Base-by-base conservation (phyloP, 2,888 invertebrate genomes). In the Dryococelus australis region DNA sequence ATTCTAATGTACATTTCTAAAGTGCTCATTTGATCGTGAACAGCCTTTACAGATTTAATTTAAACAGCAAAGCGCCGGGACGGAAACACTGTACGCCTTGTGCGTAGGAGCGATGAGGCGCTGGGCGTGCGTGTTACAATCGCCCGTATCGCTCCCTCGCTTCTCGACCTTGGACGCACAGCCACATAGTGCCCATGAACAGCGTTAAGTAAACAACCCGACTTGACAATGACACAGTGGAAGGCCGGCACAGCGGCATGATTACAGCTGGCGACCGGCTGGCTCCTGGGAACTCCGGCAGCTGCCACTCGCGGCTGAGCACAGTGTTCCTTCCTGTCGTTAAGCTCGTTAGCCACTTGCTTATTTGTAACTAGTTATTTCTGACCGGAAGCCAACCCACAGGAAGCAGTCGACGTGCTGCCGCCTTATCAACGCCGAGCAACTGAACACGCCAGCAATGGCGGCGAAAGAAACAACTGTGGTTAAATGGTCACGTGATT, bases 321-420 rank as follows among this genome's bases (percentile, higher is more conserved):
- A n/a, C n/a, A 16, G 65, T n/a, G 65, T n/a, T 20, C 65, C 65
- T 65, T 16, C 65, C 65, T 65, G 65, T 65, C 0, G 65, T 65
- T 65, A 20, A 65, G 65, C 65, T 65, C 65, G 8, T 65, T 65
- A 65, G 65, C 65, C 20, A 24, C 65, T 65, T n/a, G 65, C 65
- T 65, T 65, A 65, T 65, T 65, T 65, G 65, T 65, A 65, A 24
- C 65, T n/a, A n/a, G 65, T 65, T n/a, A 65, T 65, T 65, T 65
- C 65, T 65, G 65, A 65, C 65, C 65, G 65, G 65, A 65, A 65
- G 65, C 24, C 65, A n/a, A 1, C 6, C 65, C n/a, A 6, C 65
- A 65, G 65, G 65, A 65, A 65, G 65, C 65, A 65, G 65, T 65
- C 20, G 10, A n/a, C 65, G 20, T 20, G 24, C 13, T n/a, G 16